Conservation (phyloP, 2,797 vertebrate species). For the Varecia variegata region DNA sequence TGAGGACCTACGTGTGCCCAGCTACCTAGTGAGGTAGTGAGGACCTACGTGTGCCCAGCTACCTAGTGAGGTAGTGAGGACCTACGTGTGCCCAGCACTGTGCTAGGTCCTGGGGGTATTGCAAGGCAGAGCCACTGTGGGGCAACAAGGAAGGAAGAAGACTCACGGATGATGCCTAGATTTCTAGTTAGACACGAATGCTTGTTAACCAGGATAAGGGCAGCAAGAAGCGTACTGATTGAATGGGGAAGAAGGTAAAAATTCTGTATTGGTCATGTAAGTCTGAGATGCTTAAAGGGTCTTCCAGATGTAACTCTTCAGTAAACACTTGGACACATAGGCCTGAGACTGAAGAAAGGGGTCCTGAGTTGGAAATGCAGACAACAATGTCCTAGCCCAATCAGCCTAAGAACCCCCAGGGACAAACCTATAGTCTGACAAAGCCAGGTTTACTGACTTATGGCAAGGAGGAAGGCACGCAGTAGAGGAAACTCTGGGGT, state of each 20-base stretch:
- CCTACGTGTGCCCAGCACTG: background rate
- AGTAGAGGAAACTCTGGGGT: background rate
- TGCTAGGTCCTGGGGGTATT: background rate
- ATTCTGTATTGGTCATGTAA: background rate
- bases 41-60: too few relatives aligned
- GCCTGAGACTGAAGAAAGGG: background rate
- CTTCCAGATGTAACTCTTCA: background rate
- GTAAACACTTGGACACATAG: background rate
- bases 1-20: background rate
- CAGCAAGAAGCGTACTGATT: background rate
- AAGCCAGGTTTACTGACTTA: background rate
- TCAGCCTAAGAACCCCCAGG: background rate
- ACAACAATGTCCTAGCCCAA: background rate
- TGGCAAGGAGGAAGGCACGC: background rate
- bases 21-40: too few relatives aligned
- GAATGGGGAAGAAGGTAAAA: background rate
- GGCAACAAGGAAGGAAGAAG: background rate
- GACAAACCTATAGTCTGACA: background rate
- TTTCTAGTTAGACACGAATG: background rate
- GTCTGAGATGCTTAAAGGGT: background rate
- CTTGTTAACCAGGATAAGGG: background rate
- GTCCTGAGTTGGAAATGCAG: background rate
- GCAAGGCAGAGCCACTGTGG: background rate
- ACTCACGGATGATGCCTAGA: background rate
- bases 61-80: background rate